phyloP scores from a whole-genome alignment of 2,113 vertebrate genomes.

The Macrotis lagotis region DNA sequence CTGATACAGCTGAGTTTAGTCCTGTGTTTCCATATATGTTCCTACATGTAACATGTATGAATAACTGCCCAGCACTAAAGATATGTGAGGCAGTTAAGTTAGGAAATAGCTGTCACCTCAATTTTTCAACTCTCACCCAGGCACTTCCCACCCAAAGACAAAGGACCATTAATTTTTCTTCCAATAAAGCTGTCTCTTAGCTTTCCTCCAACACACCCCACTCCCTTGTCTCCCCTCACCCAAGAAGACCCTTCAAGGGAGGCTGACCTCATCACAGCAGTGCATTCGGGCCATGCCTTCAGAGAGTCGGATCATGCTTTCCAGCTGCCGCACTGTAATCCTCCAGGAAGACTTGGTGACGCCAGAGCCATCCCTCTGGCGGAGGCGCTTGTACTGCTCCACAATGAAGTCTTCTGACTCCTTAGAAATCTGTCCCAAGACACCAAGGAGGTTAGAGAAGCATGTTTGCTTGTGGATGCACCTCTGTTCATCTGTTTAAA shows the following conservation, averaged over 20 bases:
- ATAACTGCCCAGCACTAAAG: not conserved
- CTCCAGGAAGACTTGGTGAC: slow-evolving; percentile 95
- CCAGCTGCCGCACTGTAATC: slow-evolving; percentile 96
- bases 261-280: slow-evolving; percentile 96
- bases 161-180: slow-evolving; percentile 19
- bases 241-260: not conserved
- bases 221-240: not conserved
- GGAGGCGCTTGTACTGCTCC: slow-evolving; percentile 97
- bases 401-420: slow-evolving; percentile 99
- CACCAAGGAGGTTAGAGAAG: slow-evolving; percentile 36
- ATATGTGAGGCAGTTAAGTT: not conserved
- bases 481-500: not conserved
- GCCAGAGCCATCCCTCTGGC: slow-evolving; percentile 94
- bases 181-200: slow-evolving; percentile 4
- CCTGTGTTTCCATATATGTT: not conserved
- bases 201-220: not conserved
- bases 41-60: not conserved
- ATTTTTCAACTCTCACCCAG: too few relatives aligned
- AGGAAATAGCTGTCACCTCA: not conserved
- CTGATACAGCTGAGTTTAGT: not conserved
- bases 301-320: slow-evolving; percentile 98
- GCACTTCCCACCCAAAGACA: not conserved
- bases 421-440: slow-evolving; percentile 91
- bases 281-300: slow-evolving; percentile 99
- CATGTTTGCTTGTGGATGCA: not conserved